These are phyloP conservation scores for Microcebus lehilahytsara DNA, from an alignment of 2,113 vertebrate species.

Conservation along the genomic window DNA sequence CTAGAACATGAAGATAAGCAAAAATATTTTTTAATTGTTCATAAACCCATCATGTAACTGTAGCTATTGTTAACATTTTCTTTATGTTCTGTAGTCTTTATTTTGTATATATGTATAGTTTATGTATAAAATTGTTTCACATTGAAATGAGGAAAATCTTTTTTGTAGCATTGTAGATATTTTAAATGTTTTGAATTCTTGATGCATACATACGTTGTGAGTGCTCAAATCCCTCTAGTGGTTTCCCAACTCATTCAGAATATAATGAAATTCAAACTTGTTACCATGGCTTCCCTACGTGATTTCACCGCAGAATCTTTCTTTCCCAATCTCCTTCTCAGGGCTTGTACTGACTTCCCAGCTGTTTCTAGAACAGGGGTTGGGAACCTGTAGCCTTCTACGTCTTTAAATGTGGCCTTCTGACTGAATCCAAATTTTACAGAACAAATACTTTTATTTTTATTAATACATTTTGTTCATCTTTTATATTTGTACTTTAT, in stretches of 20 bases:
- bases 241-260: not conserved
- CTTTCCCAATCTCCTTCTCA: not conserved
- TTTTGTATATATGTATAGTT: not conserved
- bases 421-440: too few relatives aligned
- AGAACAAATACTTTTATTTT: too few relatives aligned
- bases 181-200: not conserved
- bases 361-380: not conserved
- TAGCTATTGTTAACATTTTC: not conserved
- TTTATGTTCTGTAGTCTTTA: not conserved
- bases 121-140: not conserved
- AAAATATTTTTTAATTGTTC: not conserved
- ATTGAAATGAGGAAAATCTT: not conserved
- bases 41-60: not conserved
- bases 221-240: not conserved
- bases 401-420: too few relatives aligned
- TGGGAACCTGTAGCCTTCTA: too few relatives aligned
- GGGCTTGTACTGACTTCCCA: not conserved
- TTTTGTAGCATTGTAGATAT: not conserved
- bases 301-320: not conserved
- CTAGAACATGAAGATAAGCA: not conserved
- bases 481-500: too few relatives aligned
- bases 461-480: too few relatives aligned
- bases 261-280: not conserved
- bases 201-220: not conserved
- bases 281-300: not conserved